Evolutionary conservation across 2,113 vertebrate genomes (phyloP).

Genomic region (Bufo gargarizans): DNA sequence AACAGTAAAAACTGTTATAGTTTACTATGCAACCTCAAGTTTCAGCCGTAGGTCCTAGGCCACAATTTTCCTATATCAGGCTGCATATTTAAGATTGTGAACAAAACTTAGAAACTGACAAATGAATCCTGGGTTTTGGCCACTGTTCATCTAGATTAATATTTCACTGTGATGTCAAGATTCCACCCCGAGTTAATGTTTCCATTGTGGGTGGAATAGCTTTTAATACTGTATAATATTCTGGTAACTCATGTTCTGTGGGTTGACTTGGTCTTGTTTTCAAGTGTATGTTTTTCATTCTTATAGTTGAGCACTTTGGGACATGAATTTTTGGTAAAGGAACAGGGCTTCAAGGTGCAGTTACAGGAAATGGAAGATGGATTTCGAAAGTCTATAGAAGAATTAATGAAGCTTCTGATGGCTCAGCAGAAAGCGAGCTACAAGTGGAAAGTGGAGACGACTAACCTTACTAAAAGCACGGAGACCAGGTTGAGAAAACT

Average conservation of each 20-base stretch:
- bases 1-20: too few species aligned
- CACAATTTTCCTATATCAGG: background rate
- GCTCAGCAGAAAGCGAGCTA: constrained; percentile 86
- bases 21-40: too few species aligned
- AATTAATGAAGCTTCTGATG: constrained; percentile 81
- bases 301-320: constrained; percentile 85
- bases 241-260: background rate
- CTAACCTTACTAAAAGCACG: constrained; percentile 76
- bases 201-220: background rate
- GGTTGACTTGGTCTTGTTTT: background rate
- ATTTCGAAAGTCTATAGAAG: constrained; percentile 75
- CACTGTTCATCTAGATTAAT: background rate
- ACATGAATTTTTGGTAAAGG: constrained; percentile 84
- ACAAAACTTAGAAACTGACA: background rate
- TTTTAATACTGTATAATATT: background rate
- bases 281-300: background rate
- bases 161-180: background rate
- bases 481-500: constrained; percentile 79
- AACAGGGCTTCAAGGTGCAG: constrained; percentile 78
- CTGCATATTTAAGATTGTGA: background rate
- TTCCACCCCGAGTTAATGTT: background rate
- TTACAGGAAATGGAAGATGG: constrained; percentile 87
- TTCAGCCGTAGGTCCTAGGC: too few species aligned
- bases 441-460: constrained; percentile 88
- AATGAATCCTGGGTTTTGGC: background rate